Evolutionary conservation across 2,113 vertebrate genomes (phyloP), one percentile per base, ranked within the genome.

Genomic region (Cromileptes altivelis): DNA sequence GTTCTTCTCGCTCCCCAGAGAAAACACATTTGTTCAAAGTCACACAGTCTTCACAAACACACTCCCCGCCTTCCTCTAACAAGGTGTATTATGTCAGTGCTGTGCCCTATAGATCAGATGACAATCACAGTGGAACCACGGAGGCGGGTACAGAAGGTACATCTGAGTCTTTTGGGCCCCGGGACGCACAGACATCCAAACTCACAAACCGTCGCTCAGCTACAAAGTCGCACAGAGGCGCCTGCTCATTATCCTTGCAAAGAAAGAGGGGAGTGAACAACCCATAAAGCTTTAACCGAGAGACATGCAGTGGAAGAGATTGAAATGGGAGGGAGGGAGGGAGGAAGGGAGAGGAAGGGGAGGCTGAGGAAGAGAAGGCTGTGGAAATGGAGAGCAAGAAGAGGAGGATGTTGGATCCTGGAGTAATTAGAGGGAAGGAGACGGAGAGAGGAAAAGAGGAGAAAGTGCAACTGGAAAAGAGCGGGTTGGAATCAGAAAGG

Each of bases 231-330:
- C 82, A 81, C 68, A 77, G 90, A 89, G 84, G 70, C 87, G 84
- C 70, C 85, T 90, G 92, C 93, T 95, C 94, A 91, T 95, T 95
- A 94, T 91, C 85, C 85, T 83, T 68, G 81, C 91, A 82, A 60
- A 80, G 88, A 88, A 64, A 80, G 82, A 87, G 80, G 82, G 85
- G 84, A 87, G 90, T 75, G 90, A 88, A 89, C 91, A 67, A 91
- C 90, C 87, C 93, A 92, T 90, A 92, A 93, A 93, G 90, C 87
- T 90, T 86, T 86, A 89, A 91, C 88, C 69, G 88, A 81, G 82
- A 91, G 83, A 85, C 81, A 76, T 81, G 84, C 75, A 72, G 80
- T 2, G 53, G 63, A 81, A 85, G 81, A 85, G 68, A 94, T 88
- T 85, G 82, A 85, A 86, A 89, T 47, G 76, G 76, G 62, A 60